These are phyloP conservation scores for Spodoptera littoralis DNA, from an alignment of 2,888 invertebrate genomes.

Conservation along the genomic window DNA sequence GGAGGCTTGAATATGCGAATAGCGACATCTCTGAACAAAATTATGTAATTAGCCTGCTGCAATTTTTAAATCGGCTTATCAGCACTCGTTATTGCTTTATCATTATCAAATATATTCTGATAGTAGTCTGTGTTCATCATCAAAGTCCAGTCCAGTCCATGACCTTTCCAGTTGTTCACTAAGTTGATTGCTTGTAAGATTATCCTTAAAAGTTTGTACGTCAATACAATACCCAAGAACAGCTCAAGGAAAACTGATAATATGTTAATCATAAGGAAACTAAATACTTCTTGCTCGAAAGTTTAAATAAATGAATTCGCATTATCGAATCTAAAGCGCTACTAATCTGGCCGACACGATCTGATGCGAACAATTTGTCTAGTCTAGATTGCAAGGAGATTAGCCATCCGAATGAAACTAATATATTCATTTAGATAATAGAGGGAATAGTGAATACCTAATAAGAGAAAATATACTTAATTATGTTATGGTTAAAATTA, in stretches of 20 bases:
- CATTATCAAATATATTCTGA: too few species aligned
- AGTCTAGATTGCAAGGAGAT: conserved; percentile 35
- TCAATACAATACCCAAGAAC: conserved; percentile 6
- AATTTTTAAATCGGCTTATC: conserved; percentile 2
- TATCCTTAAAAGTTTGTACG: neutral
- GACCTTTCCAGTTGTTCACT: neutral
- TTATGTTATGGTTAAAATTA: too few species aligned
- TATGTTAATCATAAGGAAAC: conserved; percentile 12
- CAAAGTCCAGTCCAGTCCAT: too few species aligned
- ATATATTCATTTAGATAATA: too few species aligned
- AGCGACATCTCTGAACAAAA: conserved; percentile 1
- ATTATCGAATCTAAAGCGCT: conserved; percentile 44
- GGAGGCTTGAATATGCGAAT: neutral
- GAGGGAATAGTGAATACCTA: too few species aligned
- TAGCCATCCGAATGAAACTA: conserved; percentile 9
- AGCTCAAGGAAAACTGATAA: conserved; percentile 17
- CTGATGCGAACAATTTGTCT: conserved; percentile 35
- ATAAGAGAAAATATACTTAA: too few species aligned
- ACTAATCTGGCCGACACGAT: conserved; percentile 40
- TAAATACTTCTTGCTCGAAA: conserved; percentile 18
- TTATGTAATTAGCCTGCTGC: conserved; percentile 5
- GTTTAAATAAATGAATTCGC: conserved; percentile 40
- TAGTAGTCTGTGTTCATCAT: too few species aligned
- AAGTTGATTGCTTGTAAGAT: neutral
- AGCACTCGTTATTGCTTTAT: neutral